Conservation (phyloP, 2,888 invertebrate genomes). For the Buathra laborator region DNA sequence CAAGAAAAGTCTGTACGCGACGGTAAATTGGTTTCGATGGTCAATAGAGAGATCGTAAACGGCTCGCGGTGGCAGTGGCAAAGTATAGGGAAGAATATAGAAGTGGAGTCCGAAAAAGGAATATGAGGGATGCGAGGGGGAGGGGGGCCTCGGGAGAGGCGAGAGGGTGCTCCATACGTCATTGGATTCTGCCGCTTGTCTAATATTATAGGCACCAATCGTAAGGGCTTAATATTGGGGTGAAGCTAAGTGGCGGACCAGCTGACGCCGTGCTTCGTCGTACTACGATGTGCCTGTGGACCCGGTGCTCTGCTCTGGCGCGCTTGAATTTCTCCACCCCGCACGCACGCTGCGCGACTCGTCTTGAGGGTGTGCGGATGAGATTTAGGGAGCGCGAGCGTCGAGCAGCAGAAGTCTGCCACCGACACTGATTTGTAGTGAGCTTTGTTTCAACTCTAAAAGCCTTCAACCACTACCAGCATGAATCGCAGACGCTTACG, state of each 20-base stretch:
- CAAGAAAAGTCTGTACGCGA: slow-evolving; percentile 43
- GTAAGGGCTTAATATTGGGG: slow-evolving; percentile 85
- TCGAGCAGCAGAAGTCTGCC: slow-evolving; percentile 83
- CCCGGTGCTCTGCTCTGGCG: slow-evolving; percentile 53
- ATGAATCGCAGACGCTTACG: slow-evolving; percentile 38
- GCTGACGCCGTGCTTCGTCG: slow-evolving; percentile 85
- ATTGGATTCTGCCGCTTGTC: slow-evolving; percentile 83
- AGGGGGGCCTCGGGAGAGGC: not conserved
- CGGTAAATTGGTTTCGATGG: slow-evolving; percentile 58
- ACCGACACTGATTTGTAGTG: slow-evolving; percentile 85
- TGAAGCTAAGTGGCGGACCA: slow-evolving; percentile 87
- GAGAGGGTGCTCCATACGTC: slow-evolving; percentile 79
- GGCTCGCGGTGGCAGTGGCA: slow-evolving; percentile 14
- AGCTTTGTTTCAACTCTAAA: slow-evolving; percentile 84
- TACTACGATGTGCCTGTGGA: slow-evolving; percentile 40
- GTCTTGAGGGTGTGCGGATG: slow-evolving; percentile 85
- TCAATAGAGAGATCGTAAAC: slow-evolving; percentile 66
- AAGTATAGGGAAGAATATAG: slow-evolving; percentile 42
- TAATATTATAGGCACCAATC: slow-evolving; percentile 85
- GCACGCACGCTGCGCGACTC: slow-evolving; percentile 84
- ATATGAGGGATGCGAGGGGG: slow-evolving; percentile 28
- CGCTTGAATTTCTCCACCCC: slow-evolving; percentile 56
- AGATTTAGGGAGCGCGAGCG: slow-evolving; percentile 84
- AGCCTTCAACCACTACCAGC: slow-evolving; percentile 62
- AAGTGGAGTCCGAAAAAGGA: slow-evolving; percentile 40